phyloP scores from a whole-genome alignment of 53 echinoderm and acorn worm species.

The Holothuria leucospilota region DNA sequence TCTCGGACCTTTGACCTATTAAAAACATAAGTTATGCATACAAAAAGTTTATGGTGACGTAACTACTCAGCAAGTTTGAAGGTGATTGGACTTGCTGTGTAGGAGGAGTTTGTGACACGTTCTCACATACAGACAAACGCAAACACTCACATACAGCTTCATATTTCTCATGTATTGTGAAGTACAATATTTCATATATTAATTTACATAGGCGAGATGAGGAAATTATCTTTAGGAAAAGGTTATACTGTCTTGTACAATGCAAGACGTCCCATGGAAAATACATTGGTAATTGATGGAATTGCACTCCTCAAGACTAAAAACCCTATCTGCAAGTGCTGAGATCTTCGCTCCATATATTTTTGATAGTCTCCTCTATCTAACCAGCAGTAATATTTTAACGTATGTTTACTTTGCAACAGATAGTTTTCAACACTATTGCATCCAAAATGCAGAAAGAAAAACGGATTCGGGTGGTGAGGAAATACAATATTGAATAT shows the following conservation, averaged over 20 bases:
- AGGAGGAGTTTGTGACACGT: too few relatives aligned
- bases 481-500: conserved; percentile 43
- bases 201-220: neutral
- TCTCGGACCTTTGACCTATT: too few relatives aligned
- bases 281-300: conserved; percentile 42
- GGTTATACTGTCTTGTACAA: conserved; percentile 1
- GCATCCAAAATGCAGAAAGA: conserved; percentile 64
- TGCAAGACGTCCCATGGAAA: neutral
- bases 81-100: too few relatives aligned
- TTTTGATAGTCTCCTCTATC: conserved; percentile 14
- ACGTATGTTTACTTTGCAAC: conserved; percentile 59
- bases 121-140: too few relatives aligned
- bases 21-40: too few relatives aligned
- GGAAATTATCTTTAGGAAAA: conserved; percentile 4
- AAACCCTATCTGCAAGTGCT: conserved; percentile 42
- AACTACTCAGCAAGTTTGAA: too few relatives aligned
- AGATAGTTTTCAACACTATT: conserved; percentile 54
- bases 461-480: neutral
- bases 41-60: too few relatives aligned
- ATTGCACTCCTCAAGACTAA: conserved; percentile 36
- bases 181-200: too few relatives aligned
- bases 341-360: conserved; percentile 4
- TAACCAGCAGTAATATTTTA: neutral
- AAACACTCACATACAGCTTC: too few relatives aligned
- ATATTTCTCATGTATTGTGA: too few relatives aligned